A percentile compares a stretch with the other conserved stretches of the same genome.
Conservation (phyloP, 2,888 invertebrate species). For the Agonum fuliginosum region DNA sequence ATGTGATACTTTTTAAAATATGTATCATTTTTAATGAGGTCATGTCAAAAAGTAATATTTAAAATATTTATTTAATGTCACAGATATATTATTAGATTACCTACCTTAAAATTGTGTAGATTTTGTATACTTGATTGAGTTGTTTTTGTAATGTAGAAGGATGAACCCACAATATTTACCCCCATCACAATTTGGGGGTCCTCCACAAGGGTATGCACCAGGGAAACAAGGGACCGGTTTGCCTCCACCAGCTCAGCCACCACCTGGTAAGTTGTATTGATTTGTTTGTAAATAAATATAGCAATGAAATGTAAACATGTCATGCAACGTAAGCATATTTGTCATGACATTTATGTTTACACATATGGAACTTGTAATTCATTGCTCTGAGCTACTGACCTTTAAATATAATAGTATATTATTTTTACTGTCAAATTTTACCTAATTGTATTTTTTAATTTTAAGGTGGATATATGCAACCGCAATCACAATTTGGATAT, state of each 20-base stretch:
- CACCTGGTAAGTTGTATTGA: background rate
- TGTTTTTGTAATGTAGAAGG: conserved; percentile 64
- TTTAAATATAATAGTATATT: no score
- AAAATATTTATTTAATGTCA: conserved; percentile 49
- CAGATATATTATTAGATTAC: conserved; percentile 39
- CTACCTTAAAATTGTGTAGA: conserved; percentile 22
- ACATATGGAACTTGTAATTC: background rate
- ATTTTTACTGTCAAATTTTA: no score
- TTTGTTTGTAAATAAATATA: background rate
- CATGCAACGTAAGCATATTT: conserved; percentile 34
- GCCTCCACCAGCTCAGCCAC: conserved; percentile 38
- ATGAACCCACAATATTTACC: conserved; percentile 75
- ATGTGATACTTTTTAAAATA: conserved; percentile 36
- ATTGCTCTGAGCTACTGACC: background rate
- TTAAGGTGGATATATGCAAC: conserved; percentile 58
- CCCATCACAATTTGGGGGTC: conserved; percentile 63
- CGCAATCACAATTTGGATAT: conserved; percentile 56
- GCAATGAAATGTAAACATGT: conserved; percentile 1
- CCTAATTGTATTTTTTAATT: conserved; percentile 1
- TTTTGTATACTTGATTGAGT: conserved; percentile 33
- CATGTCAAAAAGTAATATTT: background rate
- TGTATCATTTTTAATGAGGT: conserved; percentile 37
- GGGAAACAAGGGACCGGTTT: conserved; percentile 47
- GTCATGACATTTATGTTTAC: background rate
- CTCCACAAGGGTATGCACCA: conserved; percentile 51